Percentiles rank a stretch among this genome's conserved stretches.
phyloP scores from a whole-genome alignment of 2,113 vertebrate genomes.

The Silurus meridionalis region DNA sequence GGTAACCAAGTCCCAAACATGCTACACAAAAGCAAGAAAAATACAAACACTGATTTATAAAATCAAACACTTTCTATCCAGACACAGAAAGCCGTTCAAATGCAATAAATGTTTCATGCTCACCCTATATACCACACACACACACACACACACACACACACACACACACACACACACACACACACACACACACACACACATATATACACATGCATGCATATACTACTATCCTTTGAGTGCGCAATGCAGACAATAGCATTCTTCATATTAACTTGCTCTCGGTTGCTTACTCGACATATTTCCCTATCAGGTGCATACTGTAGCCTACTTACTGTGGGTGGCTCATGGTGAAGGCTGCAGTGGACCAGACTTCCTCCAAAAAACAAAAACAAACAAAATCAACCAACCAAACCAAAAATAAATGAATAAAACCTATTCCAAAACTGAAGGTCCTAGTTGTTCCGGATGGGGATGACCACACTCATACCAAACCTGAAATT shows the following conservation, averaged over 20 bases:
- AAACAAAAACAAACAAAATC: slow-evolving; percentile 23
- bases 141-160: not conserved
- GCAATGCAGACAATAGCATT: slow-evolving; percentile 26
- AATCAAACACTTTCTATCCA: not conserved
- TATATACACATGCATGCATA: not conserved
- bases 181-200: slow-evolving; percentile 5
- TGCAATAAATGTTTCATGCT: not conserved
- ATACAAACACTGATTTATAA: not conserved
- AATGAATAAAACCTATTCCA: slow-evolving; percentile 34
- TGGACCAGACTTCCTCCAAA: slow-evolving; percentile 56
- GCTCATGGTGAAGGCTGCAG: slow-evolving; percentile 70
- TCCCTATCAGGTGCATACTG: slow-evolving; percentile 34
- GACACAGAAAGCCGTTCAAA: not conserved
- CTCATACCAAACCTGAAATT: slow-evolving; percentile 65
- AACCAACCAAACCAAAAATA: not conserved
- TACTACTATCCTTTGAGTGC: not conserved
- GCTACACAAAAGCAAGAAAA: not conserved
- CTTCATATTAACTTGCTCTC: slow-evolving; percentile 21
- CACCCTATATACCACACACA: not conserved
- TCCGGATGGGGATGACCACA: slow-evolving; percentile 59
- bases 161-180: not conserved
- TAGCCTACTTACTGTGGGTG: slow-evolving; percentile 73
- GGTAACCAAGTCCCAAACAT: not conserved
- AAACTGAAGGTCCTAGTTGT: slow-evolving; percentile 60
- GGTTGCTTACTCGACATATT: slow-evolving; percentile 25